Base-by-base conservation (phyloP, 2,888 invertebrate species). In the Thyatira batis region DNA sequence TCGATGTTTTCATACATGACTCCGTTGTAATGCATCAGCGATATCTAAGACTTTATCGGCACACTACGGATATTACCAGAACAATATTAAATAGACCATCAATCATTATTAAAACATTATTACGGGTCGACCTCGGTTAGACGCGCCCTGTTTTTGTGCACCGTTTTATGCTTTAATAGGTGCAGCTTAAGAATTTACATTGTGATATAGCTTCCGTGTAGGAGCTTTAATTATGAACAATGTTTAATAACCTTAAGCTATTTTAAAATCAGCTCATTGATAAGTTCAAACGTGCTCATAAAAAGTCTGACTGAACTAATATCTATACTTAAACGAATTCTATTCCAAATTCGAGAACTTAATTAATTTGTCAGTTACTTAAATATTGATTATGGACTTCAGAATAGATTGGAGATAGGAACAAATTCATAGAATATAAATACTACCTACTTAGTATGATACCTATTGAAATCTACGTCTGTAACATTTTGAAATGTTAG, bases 71-170 rank as follows among this genome's bases (percentile, higher is more conserved):
- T 27, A 48, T 48, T 48, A 46, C 21, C 17, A 25, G 13, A 46
- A 46, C 46, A 39, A 17, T 46, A 13, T 46, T 46, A 48, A 23
- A 57, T 51, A 53, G 52, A 48, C 58, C 67, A 72, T 72, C 60
- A 67, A 73, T 72, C 73, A 73, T 57, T 63, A 70, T 72, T 71
- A 73, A 62, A 65, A 61, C 57, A 65, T 62, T 69, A 72, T 70
- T 70, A 73, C 61, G 52, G 27, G 63, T 45, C 60, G 69, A 63
- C 71, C 69, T 69, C 69, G 64, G 53, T 52, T 13, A 51, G 53
- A 57, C 57, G 61, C 65, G 58, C 71, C 67, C 60, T 60, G 62
- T 63, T 69, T 67, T 67, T 68, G 62, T 72, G 63, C 57, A 58
- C 55, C 56, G 58, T 53, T 60, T 60, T 58, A 64, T 67, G 61